Percentiles rank a stretch among this genome's conserved stretches.
phyloP scores from a whole-genome alignment of 2,113 vertebrate species.

The Narcine bancroftii region DNA sequence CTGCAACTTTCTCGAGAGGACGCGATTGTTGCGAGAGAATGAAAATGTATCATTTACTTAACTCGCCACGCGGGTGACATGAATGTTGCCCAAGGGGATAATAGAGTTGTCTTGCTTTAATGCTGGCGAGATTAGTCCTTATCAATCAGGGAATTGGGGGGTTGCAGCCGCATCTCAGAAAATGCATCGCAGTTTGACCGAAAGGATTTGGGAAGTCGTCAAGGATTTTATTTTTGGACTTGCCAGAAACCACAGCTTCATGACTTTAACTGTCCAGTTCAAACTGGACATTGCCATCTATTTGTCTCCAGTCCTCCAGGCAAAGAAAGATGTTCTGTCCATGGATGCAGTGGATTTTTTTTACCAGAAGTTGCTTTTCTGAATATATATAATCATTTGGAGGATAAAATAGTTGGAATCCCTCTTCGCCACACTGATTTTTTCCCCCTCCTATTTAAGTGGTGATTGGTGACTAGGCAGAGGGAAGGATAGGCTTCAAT shows the following conservation, averaged over 20 bases:
- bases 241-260: not conserved
- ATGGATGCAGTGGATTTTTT: not conserved
- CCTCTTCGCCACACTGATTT: too few relatives aligned
- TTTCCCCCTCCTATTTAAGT: not conserved
- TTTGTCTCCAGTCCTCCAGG: too few relatives aligned
- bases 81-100: not conserved
- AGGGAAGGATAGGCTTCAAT: too few relatives aligned
- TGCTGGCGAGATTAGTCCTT: not conserved
- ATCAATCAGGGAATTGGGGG: not conserved
- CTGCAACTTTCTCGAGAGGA: slow-evolving; percentile 38
- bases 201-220: not conserved
- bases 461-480: too few relatives aligned
- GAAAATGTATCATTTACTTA: not conserved
- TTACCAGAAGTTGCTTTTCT: not conserved
- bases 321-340: too few relatives aligned
- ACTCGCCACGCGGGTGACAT: too few relatives aligned
- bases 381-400: not conserved
- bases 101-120: not conserved
- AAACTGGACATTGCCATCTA: too few relatives aligned
- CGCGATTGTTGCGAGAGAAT: not conserved
- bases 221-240: not conserved
- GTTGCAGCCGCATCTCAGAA: not conserved
- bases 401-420: slow-evolving; percentile 4
- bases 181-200: not conserved
- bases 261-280: too few relatives aligned